Conservation (phyloP, 30 jellyfish, hydroid and myxozoan species). For the Mastigias papua region DNA sequence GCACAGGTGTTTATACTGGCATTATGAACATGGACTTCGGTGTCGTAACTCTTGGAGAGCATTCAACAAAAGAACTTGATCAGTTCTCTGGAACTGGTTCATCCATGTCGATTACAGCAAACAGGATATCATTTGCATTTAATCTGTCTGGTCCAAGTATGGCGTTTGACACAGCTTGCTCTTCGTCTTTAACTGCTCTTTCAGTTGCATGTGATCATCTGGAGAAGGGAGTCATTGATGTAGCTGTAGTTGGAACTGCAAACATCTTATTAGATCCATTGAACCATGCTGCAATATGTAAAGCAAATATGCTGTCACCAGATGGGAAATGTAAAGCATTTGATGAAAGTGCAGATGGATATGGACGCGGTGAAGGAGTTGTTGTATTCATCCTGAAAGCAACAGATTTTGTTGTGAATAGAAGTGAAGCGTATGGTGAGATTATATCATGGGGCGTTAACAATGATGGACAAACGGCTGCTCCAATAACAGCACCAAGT, state of each 20-base stretch:
- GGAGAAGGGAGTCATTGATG: constrained; percentile 46
- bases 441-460: constrained; percentile 41
- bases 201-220: constrained; percentile 58
- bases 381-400: constrained; percentile 38
- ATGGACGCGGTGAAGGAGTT: constrained; percentile 74
- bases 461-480: constrained; percentile 69
- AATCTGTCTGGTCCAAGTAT: constrained; percentile 68
- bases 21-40: constrained; percentile 53
- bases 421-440: constrained; percentile 30
- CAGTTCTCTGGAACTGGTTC: constrained; percentile 65
- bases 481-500: constrained; percentile 80
- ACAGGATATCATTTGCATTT: constrained; percentile 62
- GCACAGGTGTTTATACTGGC: constrained; percentile 60
- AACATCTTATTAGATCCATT: constrained; percentile 31
- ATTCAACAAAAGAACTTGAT: neutral
- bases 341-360: constrained; percentile 75
- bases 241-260: constrained; percentile 66
- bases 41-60: neutral
- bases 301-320: constrained; percentile 64
- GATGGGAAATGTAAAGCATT: constrained; percentile 68
- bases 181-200: constrained; percentile 67
- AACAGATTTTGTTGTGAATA: neutral
- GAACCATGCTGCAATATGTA: constrained; percentile 45
- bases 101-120: constrained; percentile 46
- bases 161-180: constrained; percentile 66